These are phyloP conservation scores for Numenius phaeopus DNA, from an alignment of 2,797 vertebrate genomes.

Conservation along the genomic window DNA sequence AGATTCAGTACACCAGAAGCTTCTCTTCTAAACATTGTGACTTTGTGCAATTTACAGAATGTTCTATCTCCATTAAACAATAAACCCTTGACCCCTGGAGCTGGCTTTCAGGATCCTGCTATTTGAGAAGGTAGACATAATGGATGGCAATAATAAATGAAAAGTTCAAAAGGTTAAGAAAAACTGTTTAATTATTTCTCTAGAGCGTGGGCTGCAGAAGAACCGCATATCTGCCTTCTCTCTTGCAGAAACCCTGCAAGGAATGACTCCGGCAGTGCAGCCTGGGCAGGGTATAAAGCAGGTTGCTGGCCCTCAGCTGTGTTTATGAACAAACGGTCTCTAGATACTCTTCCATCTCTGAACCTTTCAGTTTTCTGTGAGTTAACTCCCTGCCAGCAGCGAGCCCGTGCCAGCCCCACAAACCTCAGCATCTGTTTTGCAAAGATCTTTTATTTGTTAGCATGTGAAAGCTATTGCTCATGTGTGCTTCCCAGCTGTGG, in stretches of 20 bases:
- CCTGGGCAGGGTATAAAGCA: slow-evolving; percentile 64
- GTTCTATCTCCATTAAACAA: slow-evolving; percentile 89
- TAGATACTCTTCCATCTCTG: slow-evolving; percentile 74
- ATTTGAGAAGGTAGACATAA: slow-evolving; percentile 83
- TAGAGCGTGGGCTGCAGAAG: slow-evolving; percentile 76
- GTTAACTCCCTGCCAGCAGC: slow-evolving; percentile 73
- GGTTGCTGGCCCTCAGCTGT: slow-evolving; percentile 79
- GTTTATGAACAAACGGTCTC: slow-evolving; percentile 80
- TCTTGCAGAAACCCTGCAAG: slow-evolving; percentile 57
- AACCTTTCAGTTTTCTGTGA: slow-evolving; percentile 66
- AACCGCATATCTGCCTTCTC: slow-evolving; percentile 66
- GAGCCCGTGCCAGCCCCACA: slow-evolving; percentile 77
- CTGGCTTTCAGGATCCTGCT: slow-evolving; percentile 80
- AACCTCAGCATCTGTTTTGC: slow-evolving; percentile 82
- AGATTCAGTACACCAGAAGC: slow-evolving; percentile 84
- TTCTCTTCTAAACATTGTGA: slow-evolving; percentile 88
- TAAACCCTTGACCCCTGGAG: slow-evolving; percentile 84
- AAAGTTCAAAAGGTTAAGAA: slow-evolving; percentile 84
- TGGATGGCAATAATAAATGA: slow-evolving; percentile 83
- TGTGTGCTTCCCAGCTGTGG: slow-evolving; percentile 78
- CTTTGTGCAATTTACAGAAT: slow-evolving; percentile 87
- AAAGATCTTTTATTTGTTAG: slow-evolving; percentile 77
- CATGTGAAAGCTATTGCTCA: slow-evolving; percentile 80
- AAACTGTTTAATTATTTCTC: slow-evolving; percentile 88
- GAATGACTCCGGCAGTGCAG: slow-evolving; percentile 53